phyloP scores from a whole-genome alignment of 2,888 invertebrate species.

The Cantharis nigra region DNA sequence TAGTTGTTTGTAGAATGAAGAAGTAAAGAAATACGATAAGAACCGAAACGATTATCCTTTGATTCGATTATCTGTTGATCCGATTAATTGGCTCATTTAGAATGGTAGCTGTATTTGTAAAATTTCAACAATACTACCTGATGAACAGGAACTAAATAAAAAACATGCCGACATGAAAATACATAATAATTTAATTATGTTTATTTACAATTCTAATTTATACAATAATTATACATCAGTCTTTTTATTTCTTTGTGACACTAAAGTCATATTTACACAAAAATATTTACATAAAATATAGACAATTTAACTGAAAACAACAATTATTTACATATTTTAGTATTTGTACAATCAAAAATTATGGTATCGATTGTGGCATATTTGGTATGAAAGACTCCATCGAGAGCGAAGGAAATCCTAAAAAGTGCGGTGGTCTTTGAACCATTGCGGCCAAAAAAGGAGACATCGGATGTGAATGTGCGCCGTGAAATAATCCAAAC shows the following conservation, averaged over 20 bases:
- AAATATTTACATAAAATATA: conserved; percentile 2
- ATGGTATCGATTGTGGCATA: conserved; percentile 24
- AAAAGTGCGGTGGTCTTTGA: conserved; percentile 62
- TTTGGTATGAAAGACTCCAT: conserved; percentile 34
- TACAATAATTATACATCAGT: conserved; percentile 21
- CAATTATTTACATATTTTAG: background rate
- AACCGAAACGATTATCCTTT: too few species aligned
- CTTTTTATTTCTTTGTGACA: conserved; percentile 12
- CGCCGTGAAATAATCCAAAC: conserved; percentile 69
- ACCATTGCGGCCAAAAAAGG: conserved; percentile 73
- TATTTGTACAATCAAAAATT: conserved; percentile 3
- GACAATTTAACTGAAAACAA: background rate
- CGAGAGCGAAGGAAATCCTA: conserved; percentile 57
- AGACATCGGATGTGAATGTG: conserved; percentile 58
- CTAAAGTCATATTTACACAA: background rate
- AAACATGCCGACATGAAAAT: background rate
- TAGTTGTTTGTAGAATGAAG: too few species aligned
- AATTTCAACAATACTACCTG: too few species aligned
- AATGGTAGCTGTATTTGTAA: too few species aligned
- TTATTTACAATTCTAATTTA: conserved; percentile 3
- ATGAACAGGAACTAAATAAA: background rate
- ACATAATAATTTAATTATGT: background rate
- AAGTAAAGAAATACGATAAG: too few species aligned
- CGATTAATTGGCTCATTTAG: too few species aligned
- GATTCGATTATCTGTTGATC: too few species aligned